These are phyloP conservation scores for Ginglymostoma cirratum DNA, from an alignment of 2,113 vertebrate species.

Conservation along the genomic window DNA sequence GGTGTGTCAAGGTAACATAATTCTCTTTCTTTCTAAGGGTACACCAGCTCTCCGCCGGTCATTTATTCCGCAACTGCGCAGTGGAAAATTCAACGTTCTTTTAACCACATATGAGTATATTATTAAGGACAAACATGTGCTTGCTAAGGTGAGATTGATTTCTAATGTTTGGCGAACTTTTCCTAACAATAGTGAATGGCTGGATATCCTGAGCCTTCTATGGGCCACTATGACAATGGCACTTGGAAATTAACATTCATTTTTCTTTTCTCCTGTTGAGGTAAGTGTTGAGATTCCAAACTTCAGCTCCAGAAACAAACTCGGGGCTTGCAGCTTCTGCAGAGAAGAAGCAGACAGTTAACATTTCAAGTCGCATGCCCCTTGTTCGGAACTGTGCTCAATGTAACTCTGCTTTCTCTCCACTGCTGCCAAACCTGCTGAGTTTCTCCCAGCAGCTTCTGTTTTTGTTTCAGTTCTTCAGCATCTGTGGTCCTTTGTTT, in stretches of 20 bases:
- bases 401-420: too few relatives aligned
- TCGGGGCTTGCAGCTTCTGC: too few relatives aligned
- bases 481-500: too few relatives aligned
- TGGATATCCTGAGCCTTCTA: background rate
- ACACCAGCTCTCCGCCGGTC: conserved; percentile 85
- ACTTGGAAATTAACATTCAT: background rate
- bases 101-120: conserved; percentile 97
- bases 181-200: background rate
- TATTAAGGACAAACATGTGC: conserved; percentile 98
- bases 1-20: background rate
- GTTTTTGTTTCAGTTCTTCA: too few relatives aligned
- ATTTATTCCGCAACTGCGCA: conserved; percentile 84
- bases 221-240: background rate
- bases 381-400: too few relatives aligned
- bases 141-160: conserved; percentile 78
- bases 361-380: too few relatives aligned
- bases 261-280: background rate
- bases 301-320: background rate
- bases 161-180: background rate
- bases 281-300: background rate
- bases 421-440: too few relatives aligned
- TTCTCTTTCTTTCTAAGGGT: conserved; percentile 59
- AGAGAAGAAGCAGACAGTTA: too few relatives aligned
- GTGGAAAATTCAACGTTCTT: conserved; percentile 93
- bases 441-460: too few relatives aligned